phyloP scores from a whole-genome alignment of 2,113 vertebrate genomes.

The Poeciliopsis retropinna region DNA sequence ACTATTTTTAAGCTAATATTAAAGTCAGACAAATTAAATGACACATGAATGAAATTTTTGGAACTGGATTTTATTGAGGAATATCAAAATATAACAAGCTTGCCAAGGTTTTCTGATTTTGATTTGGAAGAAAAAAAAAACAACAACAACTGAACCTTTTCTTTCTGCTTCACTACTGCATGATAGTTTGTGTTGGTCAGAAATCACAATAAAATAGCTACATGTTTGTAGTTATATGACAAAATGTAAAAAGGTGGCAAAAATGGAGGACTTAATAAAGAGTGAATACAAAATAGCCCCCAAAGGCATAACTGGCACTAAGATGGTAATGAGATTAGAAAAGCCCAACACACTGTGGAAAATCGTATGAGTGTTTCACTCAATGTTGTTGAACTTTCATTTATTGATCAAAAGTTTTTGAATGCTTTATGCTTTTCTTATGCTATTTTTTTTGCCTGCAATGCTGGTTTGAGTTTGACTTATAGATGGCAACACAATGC shows the following conservation, averaged over 20 bases:
- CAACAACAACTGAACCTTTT: neutral
- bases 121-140: no score
- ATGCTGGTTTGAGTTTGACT: slow-evolving; percentile 35
- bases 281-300: slow-evolving; percentile 72
- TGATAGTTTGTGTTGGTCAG: neutral
- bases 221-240: neutral
- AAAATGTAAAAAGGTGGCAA: slow-evolving; percentile 58
- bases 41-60: neutral
- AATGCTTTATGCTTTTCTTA: slow-evolving; percentile 10
- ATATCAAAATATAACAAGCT: neutral
- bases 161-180: neutral
- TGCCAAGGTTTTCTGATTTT: neutral
- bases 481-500: slow-evolving; percentile 48
- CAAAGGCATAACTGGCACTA: slow-evolving; percentile 77
- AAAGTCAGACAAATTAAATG: neutral
- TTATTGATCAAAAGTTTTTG: slow-evolving; percentile 66
- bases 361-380: slow-evolving; percentile 79
- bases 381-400: slow-evolving; percentile 79
- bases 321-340: slow-evolving; percentile 80
- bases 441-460: slow-evolving; percentile 10
- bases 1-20: neutral
- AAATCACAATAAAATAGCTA: neutral
- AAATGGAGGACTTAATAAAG: slow-evolving; percentile 74
- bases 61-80: neutral
- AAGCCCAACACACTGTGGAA: slow-evolving; percentile 74